phyloP scores from a whole-genome alignment of 2,797 vertebrate species.

The Acipenser oxyrinchus region DNA sequence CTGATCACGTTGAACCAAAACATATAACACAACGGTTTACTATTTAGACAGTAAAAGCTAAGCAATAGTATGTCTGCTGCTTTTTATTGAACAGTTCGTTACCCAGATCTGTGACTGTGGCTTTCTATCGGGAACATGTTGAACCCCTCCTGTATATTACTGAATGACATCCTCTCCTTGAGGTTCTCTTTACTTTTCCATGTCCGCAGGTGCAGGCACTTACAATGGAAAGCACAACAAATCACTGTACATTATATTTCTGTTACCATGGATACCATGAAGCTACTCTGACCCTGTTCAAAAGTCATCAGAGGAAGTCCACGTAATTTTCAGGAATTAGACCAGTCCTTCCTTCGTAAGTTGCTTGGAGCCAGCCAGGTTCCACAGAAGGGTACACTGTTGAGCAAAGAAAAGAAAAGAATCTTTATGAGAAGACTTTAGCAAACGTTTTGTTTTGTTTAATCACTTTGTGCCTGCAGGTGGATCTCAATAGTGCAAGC shows the following conservation, averaged over 20 bases:
- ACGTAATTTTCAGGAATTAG: conserved; percentile 91
- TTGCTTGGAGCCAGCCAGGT: conserved; percentile 93
- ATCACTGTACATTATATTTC: conserved; percentile 51
- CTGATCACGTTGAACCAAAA: no score
- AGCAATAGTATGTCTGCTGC: no score
- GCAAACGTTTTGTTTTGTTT: background rate
- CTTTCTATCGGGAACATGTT: no score
- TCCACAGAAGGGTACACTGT: conserved; percentile 86
- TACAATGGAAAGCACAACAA: conserved; percentile 57
- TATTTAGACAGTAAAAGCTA: no score
- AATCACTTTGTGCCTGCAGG: no score
- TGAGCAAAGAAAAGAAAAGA: conserved; percentile 17
- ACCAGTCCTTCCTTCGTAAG: conserved; percentile 84
- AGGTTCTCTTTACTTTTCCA: no score
- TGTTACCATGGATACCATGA: conserved; percentile 91
- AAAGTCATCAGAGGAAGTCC: conserved; percentile 72
- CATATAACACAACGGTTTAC: no score
- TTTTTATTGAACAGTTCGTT: no score
- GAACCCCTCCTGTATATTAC: no score
- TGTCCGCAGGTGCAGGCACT: conserved; percentile 30
- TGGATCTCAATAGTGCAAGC: no score
- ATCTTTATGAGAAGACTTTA: background rate
- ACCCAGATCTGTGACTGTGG: no score
- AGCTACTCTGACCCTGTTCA: conserved; percentile 55
- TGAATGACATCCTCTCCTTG: no score